phyloP scores from a whole-genome alignment of 1,140 invertebrate species.

The Ladona fulva region DNA sequence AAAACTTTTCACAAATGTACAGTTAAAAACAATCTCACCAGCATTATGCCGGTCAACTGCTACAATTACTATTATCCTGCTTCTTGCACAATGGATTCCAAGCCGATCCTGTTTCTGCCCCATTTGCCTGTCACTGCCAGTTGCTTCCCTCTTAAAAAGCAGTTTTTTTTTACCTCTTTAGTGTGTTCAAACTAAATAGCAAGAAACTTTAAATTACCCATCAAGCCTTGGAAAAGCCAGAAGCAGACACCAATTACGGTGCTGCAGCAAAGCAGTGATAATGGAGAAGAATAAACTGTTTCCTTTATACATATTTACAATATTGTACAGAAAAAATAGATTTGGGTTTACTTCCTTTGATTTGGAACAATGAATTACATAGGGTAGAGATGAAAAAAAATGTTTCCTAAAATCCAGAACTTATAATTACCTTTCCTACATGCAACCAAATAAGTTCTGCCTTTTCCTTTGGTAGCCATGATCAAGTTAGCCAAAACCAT shows the following conservation, averaged over 20 bases:
- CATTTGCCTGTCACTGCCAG: not conserved
- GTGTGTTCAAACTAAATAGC: slow-evolving; percentile 9
- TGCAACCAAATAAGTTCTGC: not conserved
- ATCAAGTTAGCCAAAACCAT: not conserved
- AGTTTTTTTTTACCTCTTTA: not conserved
- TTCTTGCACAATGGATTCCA: not conserved
- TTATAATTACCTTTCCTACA: not conserved
- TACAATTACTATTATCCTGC: not conserved
- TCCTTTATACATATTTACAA: slow-evolving; percentile 4
- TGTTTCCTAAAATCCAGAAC: too few species aligned
- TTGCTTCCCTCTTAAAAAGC: not conserved
- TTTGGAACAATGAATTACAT: too few species aligned
- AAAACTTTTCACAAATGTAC: slow-evolving; percentile 10
- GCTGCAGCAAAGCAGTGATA: slow-evolving; percentile 1
- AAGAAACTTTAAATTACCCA: slow-evolving; percentile 3
- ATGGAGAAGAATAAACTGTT: not conserved
- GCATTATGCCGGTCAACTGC: not conserved
- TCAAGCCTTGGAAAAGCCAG: not conserved
- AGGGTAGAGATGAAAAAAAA: too few species aligned
- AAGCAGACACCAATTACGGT: not conserved
- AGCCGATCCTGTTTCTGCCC: slow-evolving; percentile 1
- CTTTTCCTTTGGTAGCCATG: not conserved
- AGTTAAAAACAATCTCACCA: not conserved
- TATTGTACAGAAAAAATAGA: slow-evolving; percentile 1
- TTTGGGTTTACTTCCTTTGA: not conserved